Conservation (phyloP, 1,140 invertebrate genomes). For the Lutraria rhynchaena region DNA sequence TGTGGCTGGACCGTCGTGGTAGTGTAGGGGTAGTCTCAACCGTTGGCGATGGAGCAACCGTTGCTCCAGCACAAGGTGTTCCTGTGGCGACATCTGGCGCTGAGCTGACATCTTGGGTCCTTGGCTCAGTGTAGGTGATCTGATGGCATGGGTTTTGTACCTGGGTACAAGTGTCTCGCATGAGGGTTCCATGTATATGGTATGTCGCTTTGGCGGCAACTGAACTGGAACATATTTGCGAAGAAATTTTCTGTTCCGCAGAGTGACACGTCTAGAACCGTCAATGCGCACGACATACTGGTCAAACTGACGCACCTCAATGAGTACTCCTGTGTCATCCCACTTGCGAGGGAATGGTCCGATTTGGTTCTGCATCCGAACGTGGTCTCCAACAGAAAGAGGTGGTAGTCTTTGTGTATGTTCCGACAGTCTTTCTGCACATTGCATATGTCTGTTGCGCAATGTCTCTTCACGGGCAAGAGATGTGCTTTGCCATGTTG, state of each 20-base stretch:
- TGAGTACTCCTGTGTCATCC: constrained; percentile 63
- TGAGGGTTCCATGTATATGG: constrained; percentile 5
- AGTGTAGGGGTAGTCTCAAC: no score
- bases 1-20: background rate
- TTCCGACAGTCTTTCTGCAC: constrained; percentile 54
- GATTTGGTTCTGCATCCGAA: constrained; percentile 65
- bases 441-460: constrained; percentile 58
- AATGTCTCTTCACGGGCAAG: constrained; percentile 57
- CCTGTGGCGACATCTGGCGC: no score
- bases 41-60: background rate
- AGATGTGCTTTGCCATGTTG: constrained; percentile 62
- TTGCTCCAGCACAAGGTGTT: background rate
- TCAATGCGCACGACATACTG: constrained; percentile 62
- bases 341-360: constrained; percentile 61
- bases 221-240: constrained; percentile 57
- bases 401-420: constrained; percentile 61
- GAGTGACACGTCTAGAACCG: constrained; percentile 63
- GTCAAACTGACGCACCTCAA: constrained; percentile 69
- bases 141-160: background rate
- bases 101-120: background rate
- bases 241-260: constrained; percentile 66
- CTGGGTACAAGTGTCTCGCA: background rate
- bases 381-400: constrained; percentile 56
- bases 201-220: background rate
- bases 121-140: background rate